These are phyloP conservation scores for Carlito syrichta DNA, from an alignment of 2,113 vertebrate genomes.

Conservation along the genomic window DNA sequence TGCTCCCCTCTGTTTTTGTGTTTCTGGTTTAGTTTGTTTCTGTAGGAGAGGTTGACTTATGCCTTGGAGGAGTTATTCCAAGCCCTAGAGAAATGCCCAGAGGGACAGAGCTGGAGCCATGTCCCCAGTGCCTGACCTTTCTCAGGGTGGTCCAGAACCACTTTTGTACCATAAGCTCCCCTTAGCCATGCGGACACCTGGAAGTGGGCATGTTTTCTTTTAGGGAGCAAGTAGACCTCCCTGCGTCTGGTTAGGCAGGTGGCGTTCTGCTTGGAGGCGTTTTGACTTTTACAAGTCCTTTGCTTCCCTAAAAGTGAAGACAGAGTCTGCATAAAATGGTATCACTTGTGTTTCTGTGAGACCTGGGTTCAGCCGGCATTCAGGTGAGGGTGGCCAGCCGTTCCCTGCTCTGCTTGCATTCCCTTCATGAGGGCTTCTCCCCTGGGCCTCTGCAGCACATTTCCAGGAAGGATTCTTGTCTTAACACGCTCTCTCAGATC, in stretches of 20 bases:
- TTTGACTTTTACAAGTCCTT: neutral
- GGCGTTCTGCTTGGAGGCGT: neutral
- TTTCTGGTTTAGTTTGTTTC: constrained; percentile 41
- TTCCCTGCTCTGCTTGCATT: neutral
- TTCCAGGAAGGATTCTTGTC: neutral
- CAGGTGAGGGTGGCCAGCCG: neutral
- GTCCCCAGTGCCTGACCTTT: constrained; percentile 24
- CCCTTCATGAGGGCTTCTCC: neutral
- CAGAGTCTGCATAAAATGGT: neutral
- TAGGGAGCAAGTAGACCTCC: neutral
- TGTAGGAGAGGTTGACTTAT: neutral
- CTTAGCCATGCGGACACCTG: neutral
- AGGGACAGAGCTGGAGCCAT: neutral
- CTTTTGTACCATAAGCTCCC: neutral
- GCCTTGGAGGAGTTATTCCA: constrained; percentile 17
- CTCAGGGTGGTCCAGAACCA: constrained; percentile 30
- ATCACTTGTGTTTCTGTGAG: neutral
- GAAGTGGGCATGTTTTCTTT: neutral
- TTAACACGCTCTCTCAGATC: neutral
- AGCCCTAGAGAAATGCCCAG: constrained; percentile 29
- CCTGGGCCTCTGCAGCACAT: neutral
- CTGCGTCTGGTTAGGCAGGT: neutral
- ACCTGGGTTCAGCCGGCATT: neutral
- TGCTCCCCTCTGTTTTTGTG: neutral
- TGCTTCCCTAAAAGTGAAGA: neutral